A percentile compares a stretch with the other conserved stretches of the same genome.
Evolutionary conservation across 2,797 vertebrate genomes (phyloP).

Genomic region (Melanogrammus aeglefinus): DNA sequence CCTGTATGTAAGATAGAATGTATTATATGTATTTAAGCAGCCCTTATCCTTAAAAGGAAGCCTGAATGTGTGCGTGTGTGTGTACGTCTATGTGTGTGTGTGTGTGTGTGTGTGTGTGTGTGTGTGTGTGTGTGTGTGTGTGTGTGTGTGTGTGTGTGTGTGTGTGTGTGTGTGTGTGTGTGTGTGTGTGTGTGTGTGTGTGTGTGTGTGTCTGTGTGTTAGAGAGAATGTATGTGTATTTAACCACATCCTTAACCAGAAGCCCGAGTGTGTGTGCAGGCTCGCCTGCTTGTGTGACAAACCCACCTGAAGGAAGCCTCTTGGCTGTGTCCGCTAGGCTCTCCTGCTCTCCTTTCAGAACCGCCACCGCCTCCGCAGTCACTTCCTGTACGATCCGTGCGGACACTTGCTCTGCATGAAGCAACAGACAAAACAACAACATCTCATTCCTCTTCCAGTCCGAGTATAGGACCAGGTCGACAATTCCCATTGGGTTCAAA

Average conservation of each 20-base stretch:
- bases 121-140: slow-evolving; percentile 4
- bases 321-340: slow-evolving; percentile 73
- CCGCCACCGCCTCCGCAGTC: slow-evolving; percentile 95
- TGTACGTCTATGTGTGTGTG: not conserved
- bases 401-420: slow-evolving; percentile 90
- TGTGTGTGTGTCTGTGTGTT: not conserved
- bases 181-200: not conserved
- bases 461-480: not conserved
- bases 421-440: slow-evolving; percentile 25
- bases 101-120: not conserved
- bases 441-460: not conserved
- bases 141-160: not conserved
- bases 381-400: slow-evolving; percentile 98
- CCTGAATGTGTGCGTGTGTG: not conserved
- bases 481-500: not conserved
- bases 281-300: slow-evolving; percentile 5
- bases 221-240: not conserved
- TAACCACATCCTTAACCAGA: too few species aligned
- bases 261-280: not conserved
- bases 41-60: too few species aligned
- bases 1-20: too few species aligned
- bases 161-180: slow-evolving; percentile 3
- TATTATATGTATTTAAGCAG: too few species aligned
- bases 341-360: slow-evolving; percentile 94
- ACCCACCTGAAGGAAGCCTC: slow-evolving; percentile 75